Percentiles rank a stretch among this genome's conserved stretches.
These are phyloP conservation scores for Enteromius trimaculatus DNA, from an alignment of 2,797 vertebrate species.

Conservation along the genomic window DNA sequence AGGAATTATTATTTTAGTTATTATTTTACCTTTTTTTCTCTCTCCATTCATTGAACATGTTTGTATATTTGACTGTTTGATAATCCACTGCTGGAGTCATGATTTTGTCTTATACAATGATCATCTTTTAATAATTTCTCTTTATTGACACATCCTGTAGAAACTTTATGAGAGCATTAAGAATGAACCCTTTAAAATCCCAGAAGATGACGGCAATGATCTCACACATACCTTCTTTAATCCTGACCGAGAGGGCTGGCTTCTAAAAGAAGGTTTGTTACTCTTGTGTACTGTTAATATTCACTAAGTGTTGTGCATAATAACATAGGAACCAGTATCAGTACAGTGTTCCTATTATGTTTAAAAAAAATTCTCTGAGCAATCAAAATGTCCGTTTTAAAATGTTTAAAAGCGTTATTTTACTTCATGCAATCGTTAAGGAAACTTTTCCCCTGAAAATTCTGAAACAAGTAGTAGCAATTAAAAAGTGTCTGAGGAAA, in stretches of 20 bases:
- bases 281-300: not conserved
- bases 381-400: not conserved
- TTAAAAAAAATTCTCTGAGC: not conserved
- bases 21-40: not conserved
- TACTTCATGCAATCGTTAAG: not conserved
- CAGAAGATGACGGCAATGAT: conserved; percentile 91
- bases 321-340: not conserved
- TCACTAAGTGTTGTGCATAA: not conserved
- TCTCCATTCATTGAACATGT: not conserved
- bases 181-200: conserved; percentile 93
- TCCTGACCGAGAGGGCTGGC: conserved; percentile 92
- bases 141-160: conserved; percentile 66
- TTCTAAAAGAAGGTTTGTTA: conserved; percentile 89
- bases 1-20: not conserved
- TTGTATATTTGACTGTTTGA: not conserved
- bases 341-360: not conserved
- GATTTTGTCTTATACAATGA: not conserved
- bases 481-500: not conserved
- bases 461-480: not conserved
- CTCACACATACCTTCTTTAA: conserved; percentile 96
- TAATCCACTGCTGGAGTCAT: not conserved
- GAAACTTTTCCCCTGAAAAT: not conserved
- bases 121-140: not conserved
- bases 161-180: conserved; percentile 92
- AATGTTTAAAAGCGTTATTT: not conserved